Evolutionary conservation across 2,113 vertebrate species (phyloP).

Genomic region (Dromiciops gliroides): DNA sequence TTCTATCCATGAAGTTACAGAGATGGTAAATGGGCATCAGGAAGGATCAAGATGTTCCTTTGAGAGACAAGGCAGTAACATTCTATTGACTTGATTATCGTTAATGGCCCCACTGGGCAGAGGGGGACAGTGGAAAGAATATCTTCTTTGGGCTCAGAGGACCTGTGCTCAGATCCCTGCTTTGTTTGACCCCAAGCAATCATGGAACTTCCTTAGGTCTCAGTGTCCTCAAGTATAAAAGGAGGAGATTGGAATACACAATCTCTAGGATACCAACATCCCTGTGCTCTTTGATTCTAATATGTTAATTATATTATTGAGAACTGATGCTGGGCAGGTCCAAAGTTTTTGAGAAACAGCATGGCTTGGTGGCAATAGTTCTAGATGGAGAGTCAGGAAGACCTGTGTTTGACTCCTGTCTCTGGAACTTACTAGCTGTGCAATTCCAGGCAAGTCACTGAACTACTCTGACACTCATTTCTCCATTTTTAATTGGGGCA

Average conservation of each 20-base stretch:
- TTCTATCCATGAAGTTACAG: background rate
- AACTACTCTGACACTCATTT: background rate
- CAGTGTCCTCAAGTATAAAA: background rate
- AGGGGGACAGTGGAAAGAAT: background rate
- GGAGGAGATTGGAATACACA: background rate
- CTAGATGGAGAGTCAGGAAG: background rate
- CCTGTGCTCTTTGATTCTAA: background rate
- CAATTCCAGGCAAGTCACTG: background rate
- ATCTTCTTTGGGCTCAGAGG: background rate
- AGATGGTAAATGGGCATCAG: background rate
- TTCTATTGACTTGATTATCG: background rate
- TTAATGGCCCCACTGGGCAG: background rate
- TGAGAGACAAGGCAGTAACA: background rate
- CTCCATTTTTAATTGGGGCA: conserved; percentile 6
- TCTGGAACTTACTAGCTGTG: background rate
- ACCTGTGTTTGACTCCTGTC: background rate
- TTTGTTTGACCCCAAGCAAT: background rate
- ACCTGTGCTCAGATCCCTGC: background rate
- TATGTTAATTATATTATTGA: background rate
- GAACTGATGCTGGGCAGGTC: background rate
- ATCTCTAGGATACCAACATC: background rate
- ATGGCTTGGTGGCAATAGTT: background rate
- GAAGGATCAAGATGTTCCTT: background rate
- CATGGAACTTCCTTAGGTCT: background rate
- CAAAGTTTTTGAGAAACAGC: background rate